Percentiles rank a stretch among this genome's conserved stretches.
phyloP scores from a whole-genome alignment of 2,888 invertebrate genomes.

The Drosophila atroscutellata region DNA sequence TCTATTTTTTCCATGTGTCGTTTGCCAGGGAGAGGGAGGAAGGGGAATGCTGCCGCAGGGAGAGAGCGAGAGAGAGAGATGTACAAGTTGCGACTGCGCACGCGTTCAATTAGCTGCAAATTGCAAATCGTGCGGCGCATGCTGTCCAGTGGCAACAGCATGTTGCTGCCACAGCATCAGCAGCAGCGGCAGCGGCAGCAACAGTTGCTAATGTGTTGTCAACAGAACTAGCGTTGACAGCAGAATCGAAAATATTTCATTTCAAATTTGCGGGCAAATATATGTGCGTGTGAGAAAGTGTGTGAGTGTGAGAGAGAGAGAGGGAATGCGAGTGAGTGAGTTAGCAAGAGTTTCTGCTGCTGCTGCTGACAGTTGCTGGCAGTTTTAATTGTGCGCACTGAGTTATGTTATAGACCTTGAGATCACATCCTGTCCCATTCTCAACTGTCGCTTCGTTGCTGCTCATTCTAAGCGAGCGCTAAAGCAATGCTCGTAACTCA shows the following conservation, averaged over 20 bases:
- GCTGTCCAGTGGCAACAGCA: conserved; percentile 72
- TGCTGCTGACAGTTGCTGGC: conserved; percentile 12
- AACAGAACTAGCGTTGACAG: conserved; percentile 79
- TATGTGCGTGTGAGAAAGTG: conserved; percentile 38
- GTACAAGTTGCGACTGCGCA: conserved; percentile 75
- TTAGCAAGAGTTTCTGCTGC: conserved; percentile 11
- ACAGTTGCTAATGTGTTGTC: conserved; percentile 80
- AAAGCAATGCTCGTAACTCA: conserved; percentile 53
- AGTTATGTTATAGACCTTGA: conserved; percentile 59
- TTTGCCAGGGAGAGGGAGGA: conserved; percentile 30
- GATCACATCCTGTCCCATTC: conserved; percentile 54
- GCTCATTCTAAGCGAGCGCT: conserved; percentile 45
- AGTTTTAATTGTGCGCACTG: conserved; percentile 47
- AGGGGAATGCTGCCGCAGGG: conserved; percentile 11
- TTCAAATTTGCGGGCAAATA: conserved; percentile 69
- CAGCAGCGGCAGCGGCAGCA: conserved; percentile 38
- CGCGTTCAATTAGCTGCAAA: conserved; percentile 81
- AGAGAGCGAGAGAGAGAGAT: conserved; percentile 52
- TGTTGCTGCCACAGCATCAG: conserved; percentile 42
- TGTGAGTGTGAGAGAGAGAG: conserved; percentile 17
- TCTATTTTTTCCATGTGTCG: conserved; percentile 49
- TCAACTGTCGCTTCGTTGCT: conserved; percentile 39
- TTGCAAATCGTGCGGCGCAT: conserved; percentile 79
- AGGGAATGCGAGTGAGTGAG: neutral
- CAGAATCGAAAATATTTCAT: conserved; percentile 81